phyloP scores from a whole-genome alignment of 1,140 invertebrate genomes.

The Trichonephila clavipes region DNA sequence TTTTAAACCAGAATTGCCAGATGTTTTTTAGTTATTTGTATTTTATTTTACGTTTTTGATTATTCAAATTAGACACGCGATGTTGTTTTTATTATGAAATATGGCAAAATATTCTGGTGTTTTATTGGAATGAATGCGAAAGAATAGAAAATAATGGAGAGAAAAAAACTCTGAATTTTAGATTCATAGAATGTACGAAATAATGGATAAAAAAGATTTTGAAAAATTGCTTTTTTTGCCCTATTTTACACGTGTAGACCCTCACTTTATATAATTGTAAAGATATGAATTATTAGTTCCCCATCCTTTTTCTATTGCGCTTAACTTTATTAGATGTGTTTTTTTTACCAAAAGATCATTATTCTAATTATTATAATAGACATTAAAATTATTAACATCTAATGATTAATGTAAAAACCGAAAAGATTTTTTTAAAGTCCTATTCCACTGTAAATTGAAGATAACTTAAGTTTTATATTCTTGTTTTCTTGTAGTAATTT shows the following conservation, averaged over 20 bases:
- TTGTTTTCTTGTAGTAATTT: background rate
- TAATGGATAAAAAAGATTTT: background rate
- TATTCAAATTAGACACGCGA: slow-evolving; percentile 2
- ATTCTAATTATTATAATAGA: background rate
- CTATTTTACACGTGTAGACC: background rate
- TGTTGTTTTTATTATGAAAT: background rate
- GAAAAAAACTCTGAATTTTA: background rate
- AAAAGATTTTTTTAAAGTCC: background rate
- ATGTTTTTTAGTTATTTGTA: background rate
- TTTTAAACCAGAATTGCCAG: background rate
- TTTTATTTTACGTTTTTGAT: background rate
- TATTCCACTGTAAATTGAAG: background rate
- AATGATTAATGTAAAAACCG: background rate
- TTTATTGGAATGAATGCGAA: background rate
- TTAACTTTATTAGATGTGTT: background rate
- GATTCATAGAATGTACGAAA: background rate
- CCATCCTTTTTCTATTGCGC: background rate
- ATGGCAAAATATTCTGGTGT: background rate
- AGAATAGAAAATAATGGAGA: too few relatives aligned
- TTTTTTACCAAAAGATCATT: background rate
- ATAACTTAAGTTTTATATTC: too few relatives aligned
- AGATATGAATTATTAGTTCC: background rate
- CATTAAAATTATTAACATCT: background rate
- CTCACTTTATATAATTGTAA: slow-evolving; percentile 9
- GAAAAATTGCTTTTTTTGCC: background rate